phyloP scores from a whole-genome alignment of 2,888 invertebrate species.

The Troilus luridus region DNA sequence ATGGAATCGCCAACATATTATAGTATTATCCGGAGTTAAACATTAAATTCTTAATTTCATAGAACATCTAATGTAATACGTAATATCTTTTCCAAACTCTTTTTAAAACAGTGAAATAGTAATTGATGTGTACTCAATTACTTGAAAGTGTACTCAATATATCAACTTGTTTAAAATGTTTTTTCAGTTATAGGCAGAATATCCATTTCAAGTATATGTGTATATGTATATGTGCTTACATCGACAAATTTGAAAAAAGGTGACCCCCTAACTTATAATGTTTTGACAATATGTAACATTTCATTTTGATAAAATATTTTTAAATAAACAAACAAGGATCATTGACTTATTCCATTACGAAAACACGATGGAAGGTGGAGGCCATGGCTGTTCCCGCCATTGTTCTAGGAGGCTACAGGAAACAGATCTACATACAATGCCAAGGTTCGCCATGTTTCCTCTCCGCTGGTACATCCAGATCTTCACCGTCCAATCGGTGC shows the following conservation, averaged over 20 bases:
- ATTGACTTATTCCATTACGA: not conserved
- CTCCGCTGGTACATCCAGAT: not conserved
- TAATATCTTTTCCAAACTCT: no score
- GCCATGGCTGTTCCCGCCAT: conserved; percentile 31
- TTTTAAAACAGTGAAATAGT: no score
- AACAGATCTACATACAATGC: conserved; percentile 1
- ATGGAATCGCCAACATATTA: no score
- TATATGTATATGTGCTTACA: no score
- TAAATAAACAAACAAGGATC: not conserved
- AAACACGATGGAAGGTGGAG: not conserved
- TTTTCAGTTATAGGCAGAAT: not conserved
- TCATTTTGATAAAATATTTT: not conserved
- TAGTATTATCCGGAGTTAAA: no score
- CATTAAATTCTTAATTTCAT: no score
- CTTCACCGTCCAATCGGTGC: not conserved
- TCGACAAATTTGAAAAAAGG: no score
- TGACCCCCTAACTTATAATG: not conserved
- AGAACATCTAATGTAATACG: no score
- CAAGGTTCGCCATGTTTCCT: conserved; percentile 20
- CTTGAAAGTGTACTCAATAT: no score
- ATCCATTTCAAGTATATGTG: not conserved
- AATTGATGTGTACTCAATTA: no score
- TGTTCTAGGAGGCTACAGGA: conserved; percentile 2
- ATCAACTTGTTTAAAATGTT: no score
- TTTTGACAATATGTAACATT: not conserved